A percentile compares a stretch with the other conserved stretches of the same genome.
Evolutionary conservation across 2,888 invertebrate species (phyloP).

Genomic region (Philereme transversata): DNA sequence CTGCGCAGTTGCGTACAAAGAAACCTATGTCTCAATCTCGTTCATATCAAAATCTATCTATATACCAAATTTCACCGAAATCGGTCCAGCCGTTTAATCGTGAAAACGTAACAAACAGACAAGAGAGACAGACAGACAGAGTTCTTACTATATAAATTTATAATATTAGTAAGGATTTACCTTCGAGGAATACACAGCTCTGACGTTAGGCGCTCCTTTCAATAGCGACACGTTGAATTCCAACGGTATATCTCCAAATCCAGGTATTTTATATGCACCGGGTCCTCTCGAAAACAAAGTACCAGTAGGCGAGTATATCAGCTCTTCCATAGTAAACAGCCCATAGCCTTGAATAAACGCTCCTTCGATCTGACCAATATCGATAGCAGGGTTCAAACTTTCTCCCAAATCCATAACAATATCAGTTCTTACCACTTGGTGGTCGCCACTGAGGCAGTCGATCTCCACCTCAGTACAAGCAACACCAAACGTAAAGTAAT

Average conservation of each 20-base stretch:
- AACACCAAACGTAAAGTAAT: conserved; percentile 94
- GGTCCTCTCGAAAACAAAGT: conserved; percentile 93
- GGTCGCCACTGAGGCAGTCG: conserved; percentile 97
- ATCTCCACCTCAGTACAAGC: conserved; percentile 96
- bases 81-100: no score
- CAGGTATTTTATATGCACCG: conserved; percentile 97
- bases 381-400: conserved; percentile 97
- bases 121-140: no score
- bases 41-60: no score
- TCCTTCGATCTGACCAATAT: conserved; percentile 98
- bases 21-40: no score
- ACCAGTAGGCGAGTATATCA: conserved; percentile 93
- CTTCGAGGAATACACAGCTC: conserved; percentile 98
- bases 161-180: conserved; percentile 69
- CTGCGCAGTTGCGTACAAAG: no score
- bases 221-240: conserved; percentile 96
- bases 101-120: no score
- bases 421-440: conserved; percentile 93
- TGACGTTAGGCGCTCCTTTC: conserved; percentile 94
- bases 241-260: conserved; percentile 94
- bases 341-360: conserved; percentile 98
- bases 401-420: conserved; percentile 99
- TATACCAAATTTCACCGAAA: no score
- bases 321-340: conserved; percentile 94
- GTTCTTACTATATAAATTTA: background rate